These are phyloP conservation scores for Melanotus villosus DNA, from an alignment of 2,888 invertebrate genomes.

Conservation along the genomic window DNA sequence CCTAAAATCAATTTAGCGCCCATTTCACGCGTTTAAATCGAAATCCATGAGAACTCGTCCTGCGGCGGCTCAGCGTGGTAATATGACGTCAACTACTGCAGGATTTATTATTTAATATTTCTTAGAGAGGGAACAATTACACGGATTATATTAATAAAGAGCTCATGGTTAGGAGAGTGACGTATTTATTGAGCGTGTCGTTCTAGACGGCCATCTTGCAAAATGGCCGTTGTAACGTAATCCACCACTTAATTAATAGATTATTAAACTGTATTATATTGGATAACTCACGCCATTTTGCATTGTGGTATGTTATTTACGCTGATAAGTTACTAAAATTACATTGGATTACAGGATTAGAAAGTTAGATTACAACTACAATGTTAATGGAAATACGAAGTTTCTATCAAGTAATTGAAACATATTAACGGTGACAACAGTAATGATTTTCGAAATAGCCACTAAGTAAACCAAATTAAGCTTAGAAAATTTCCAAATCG, in stretches of 20 bases:
- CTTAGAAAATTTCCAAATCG: no score
- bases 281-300: slow-evolving; percentile 25
- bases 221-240: slow-evolving; percentile 46
- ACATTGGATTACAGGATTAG: slow-evolving; percentile 7
- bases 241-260: slow-evolving; percentile 37
- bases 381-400: background rate
- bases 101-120: slow-evolving; percentile 36
- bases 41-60: slow-evolving; percentile 38
- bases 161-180: slow-evolving; percentile 35
- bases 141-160: slow-evolving; percentile 43
- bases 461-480: no score
- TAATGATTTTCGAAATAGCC: no score
- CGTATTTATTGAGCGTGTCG: slow-evolving; percentile 38
- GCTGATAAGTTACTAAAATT: slow-evolving; percentile 15
- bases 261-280: slow-evolving; percentile 30
- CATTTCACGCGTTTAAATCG: slow-evolving; percentile 49
- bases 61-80: slow-evolving; percentile 7
- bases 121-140: slow-evolving; percentile 39
- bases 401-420: no score
- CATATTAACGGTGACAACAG: no score
- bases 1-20: slow-evolving; percentile 50
- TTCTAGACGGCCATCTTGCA: slow-evolving; percentile 41
- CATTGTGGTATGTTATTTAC: slow-evolving; percentile 14
- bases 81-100: slow-evolving; percentile 21
- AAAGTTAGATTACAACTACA: background rate